phyloP scores from a whole-genome alignment of 1,140 invertebrate genomes.

The Nasonia longicornis region DNA sequence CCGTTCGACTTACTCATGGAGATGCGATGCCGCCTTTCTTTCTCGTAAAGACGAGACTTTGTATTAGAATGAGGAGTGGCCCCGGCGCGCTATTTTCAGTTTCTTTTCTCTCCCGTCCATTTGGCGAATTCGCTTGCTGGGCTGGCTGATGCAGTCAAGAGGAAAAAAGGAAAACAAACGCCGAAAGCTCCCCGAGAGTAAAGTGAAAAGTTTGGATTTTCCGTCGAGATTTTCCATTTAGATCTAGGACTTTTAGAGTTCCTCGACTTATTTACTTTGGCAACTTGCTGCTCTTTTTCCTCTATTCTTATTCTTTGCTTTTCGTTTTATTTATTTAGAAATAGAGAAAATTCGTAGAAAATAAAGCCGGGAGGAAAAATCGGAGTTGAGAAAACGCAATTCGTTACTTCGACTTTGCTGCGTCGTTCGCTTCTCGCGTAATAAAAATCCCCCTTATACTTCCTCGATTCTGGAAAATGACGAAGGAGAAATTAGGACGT shows the following conservation, averaged over 20 bases:
- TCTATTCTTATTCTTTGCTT: not conserved
- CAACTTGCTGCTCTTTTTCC: slow-evolving; percentile 4
- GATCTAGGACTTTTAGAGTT: slow-evolving; percentile 21
- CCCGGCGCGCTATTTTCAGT: slow-evolving; percentile 37
- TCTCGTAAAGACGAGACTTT: slow-evolving; percentile 47
- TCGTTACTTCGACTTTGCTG: not conserved
- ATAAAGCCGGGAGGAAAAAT: not conserved
- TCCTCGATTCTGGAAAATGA: not conserved
- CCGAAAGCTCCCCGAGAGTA: slow-evolving; percentile 29
- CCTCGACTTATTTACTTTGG: slow-evolving; percentile 25
- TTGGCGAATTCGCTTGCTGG: slow-evolving; percentile 33
- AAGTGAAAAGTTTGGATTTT: slow-evolving; percentile 33
- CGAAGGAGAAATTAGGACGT: slow-evolving; percentile 1
- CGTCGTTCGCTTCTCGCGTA: not conserved
- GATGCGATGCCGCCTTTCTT: slow-evolving; percentile 42
- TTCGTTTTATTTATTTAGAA: slow-evolving; percentile 13
- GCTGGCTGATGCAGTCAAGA: not conserved
- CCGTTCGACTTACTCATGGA: slow-evolving; percentile 37
- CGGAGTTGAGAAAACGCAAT: not conserved
- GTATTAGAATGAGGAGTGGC: slow-evolving; percentile 45
- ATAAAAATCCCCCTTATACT: not conserved
- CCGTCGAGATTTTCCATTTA: slow-evolving; percentile 37
- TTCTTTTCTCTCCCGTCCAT: slow-evolving; percentile 34
- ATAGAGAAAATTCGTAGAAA: not conserved
- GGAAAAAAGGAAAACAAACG: slow-evolving; percentile 37